Evolutionary conservation across 2,888 invertebrate genomes (phyloP).

Genomic region (Eutolmus rufibarbis): DNA sequence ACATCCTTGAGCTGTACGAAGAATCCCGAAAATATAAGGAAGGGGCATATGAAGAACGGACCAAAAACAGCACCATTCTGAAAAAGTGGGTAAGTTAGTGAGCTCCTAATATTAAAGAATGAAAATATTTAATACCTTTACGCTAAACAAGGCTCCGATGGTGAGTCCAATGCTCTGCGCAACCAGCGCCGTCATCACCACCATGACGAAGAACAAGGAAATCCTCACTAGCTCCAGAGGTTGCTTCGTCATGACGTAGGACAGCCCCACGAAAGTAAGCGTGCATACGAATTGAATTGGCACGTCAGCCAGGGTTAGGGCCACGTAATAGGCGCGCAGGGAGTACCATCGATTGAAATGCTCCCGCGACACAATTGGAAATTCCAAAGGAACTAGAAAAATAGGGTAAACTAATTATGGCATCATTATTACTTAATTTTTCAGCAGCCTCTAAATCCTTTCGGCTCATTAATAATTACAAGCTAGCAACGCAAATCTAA

Average conservation of each 20-base stretch:
- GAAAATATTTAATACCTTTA: constrained; percentile 68
- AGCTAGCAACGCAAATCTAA: no score
- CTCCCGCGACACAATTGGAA: constrained; percentile 80
- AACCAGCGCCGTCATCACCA: constrained; percentile 80
- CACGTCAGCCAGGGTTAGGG: constrained; percentile 80
- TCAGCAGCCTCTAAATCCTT: neutral
- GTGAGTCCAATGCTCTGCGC: constrained; percentile 86
- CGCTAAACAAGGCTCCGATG: constrained; percentile 80
- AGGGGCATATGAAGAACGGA: constrained; percentile 85
- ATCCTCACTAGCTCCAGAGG: constrained; percentile 79
- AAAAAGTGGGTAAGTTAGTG: constrained; percentile 54
- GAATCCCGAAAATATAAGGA: constrained; percentile 91
- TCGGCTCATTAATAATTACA: neutral
- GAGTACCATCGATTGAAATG: constrained; percentile 93
- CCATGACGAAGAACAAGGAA: constrained; percentile 73
- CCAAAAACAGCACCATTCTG: constrained; percentile 91
- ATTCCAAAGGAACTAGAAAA: constrained; percentile 79
- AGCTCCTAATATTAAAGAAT: neutral
- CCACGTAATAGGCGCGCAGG: constrained; percentile 80
- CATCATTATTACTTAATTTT: neutral
- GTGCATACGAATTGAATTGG: constrained; percentile 83
- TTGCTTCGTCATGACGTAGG: constrained; percentile 88
- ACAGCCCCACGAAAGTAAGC: constrained; percentile 75
- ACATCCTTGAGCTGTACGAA: constrained; percentile 86
- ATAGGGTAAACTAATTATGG: neutral